A percentile compares a stretch with the other conserved stretches of the same genome.
phyloP scores from a whole-genome alignment of 64 coral and sea anemone genomes.

The Platygyra sinensis region DNA sequence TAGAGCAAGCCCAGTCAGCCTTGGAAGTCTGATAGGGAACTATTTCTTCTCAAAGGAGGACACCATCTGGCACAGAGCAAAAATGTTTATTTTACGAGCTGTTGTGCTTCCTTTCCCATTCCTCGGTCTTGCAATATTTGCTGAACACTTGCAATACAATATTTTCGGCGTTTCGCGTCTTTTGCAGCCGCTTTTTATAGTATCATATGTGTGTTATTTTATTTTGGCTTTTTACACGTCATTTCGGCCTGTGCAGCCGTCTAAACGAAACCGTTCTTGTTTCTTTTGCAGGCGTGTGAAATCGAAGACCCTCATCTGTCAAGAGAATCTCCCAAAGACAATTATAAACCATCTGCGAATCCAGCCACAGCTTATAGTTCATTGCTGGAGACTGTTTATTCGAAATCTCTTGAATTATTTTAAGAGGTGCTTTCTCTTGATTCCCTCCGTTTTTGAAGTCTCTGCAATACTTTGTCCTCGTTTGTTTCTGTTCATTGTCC shows the following conservation, averaged over 20 bases:
- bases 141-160: not conserved
- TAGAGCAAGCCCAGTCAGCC: not conserved
- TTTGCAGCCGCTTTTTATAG: too few relatives aligned
- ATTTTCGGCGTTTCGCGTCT: not conserved
- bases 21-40: not conserved
- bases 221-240: not conserved
- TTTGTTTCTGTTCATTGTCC: too few relatives aligned
- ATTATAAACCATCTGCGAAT: not conserved
- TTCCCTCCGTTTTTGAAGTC: not conserved
- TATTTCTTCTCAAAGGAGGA: not conserved
- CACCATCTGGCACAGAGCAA: not conserved
- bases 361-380: not conserved
- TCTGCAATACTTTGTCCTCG: too few relatives aligned
- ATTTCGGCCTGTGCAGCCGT: not conserved
- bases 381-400: not conserved
- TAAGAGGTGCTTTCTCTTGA: not conserved
- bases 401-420: not conserved
- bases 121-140: not conserved
- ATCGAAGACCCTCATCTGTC: not conserved
- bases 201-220: not conserved
- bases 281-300: not conserved
- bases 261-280: not conserved
- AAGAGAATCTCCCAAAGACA: not conserved
- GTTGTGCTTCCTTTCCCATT: not conserved
- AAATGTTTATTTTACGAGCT: not conserved